Evolutionary conservation across 2,113 vertebrate genomes (phyloP), one percentile per base, ranked within the genome.

Genomic region (Prionailurus bengalensis): DNA sequence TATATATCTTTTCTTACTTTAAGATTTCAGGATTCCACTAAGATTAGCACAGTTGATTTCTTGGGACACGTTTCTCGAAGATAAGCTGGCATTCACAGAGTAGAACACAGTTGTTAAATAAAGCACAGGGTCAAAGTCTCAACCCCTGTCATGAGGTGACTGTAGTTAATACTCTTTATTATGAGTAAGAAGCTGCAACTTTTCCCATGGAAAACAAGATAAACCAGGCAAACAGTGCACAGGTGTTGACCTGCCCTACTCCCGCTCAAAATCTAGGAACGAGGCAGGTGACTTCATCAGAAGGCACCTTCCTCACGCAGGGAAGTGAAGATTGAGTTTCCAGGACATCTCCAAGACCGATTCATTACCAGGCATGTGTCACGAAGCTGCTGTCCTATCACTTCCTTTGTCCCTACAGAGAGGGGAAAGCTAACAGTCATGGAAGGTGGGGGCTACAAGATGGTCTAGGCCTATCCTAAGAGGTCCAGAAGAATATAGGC

Each of bases 131-230:
- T 66, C 53, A 68, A 95, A 93, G 90, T 90, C 96, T 95, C 87
- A 84, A 45, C 45, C 71, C 48, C 36, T 48, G 68, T 63, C 83
- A 1, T 51, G 42, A 91, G 84, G 42, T 51, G 65, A 45, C 74
- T 89, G 65, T 19, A 84, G n/a, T 81, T 94, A 84, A 83, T 39
- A 65, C 81, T 88, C 3, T 66, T 79, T 17, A 68, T 93, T 3
- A 1, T 91, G 90, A 89, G 36, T 16, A 15, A 76, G 89, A 92
- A 76, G 55, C 95, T 98, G 92, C 73, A 51, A n/a, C 9, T 97
- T 83, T 97, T 95, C 97, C 89, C 96, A 29, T 19, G 45, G 5
- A 97, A 97, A 92, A 42, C 76, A 73, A 93, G 96, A 96, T 19
- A 95, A 98, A 82, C 25, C 92, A 74, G 83, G 79, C 70, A 97